Evolutionary conservation across 2,888 invertebrate species (phyloP), one percentile per base, ranked within the genome.

Genomic region (Mesorhabditis belari): DNA sequence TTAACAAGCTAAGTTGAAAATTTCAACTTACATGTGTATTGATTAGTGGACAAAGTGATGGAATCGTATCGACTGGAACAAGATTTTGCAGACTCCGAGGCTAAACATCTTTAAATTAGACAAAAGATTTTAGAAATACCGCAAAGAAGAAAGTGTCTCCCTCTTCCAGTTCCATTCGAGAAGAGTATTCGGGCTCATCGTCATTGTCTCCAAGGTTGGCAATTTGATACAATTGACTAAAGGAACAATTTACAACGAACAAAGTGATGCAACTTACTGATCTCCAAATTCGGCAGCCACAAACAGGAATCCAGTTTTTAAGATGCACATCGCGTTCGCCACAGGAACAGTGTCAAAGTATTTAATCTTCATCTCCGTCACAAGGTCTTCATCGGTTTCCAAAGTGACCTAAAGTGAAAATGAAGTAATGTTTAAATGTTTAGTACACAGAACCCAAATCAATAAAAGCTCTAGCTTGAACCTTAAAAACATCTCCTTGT

Each of bases 331-430:
- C 0, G 94, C 88, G 21, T 91, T 87, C 0, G 98, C 92, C 3
- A 95, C 92, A 5, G 98, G 95, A 3, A 96, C 94, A 0, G 98
- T 98, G 81, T 99, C 98, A 83, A 99, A 99, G 83, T 99, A 99
- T 81, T 98, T 99, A 12, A 99, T 84, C 79, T 94, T 93, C 67
- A 99, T 95, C 85, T 98, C 96, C 0, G 94, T 95, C 5, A 85
- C 96, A 86, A 96, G 91, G 80, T 96, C 96, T 74, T 94, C 93
- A 83, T 95, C 94, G 21, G 91, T 92, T 82, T 95, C 95, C 53
- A 98, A 85, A 0, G 95, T 96, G 19, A 68, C 68, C 68, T 68
- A 55, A 26, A 35, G 25, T 6, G 17, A 21, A 19, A 12, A 5
- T 35, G 12, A 5, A n/a, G 5, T 51, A 17, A 17, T 51, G 12